phyloP scores from a whole-genome alignment of 2,888 invertebrate genomes.

The Himalopsyche kuldschensis region DNA sequence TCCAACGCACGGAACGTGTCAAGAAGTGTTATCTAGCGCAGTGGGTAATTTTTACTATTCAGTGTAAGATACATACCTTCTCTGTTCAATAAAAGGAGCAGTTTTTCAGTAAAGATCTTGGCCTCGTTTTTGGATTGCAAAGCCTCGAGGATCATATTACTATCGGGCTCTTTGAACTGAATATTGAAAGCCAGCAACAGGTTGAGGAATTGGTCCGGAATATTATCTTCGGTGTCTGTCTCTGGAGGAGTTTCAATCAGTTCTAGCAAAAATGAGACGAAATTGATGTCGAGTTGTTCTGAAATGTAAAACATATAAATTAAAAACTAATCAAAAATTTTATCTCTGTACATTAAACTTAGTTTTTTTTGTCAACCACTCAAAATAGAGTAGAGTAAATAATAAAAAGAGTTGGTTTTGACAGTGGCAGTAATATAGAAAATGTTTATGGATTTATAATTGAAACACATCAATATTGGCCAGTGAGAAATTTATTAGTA shows the following conservation, averaged over 20 bases:
- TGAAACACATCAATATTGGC: no score
- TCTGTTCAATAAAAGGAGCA: conserved; percentile 82
- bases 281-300: conserved; percentile 85
- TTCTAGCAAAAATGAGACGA: conserved; percentile 78
- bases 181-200: conserved; percentile 86
- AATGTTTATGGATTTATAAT: no score
- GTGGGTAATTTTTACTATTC: no score
- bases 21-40: no score
- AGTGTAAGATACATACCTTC: conserved; percentile 82
- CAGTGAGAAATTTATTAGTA: no score
- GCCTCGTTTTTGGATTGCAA: conserved; percentile 71
- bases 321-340: no score
- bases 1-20: no score
- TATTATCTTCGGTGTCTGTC: conserved; percentile 73
- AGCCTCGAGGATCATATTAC: conserved; percentile 73
- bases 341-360: no score
- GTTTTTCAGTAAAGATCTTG: conserved; percentile 89
- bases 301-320: conserved; percentile 43
- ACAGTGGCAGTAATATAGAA: no score
- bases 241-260: conserved; percentile 80
- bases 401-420: no score
- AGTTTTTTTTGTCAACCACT: no score
- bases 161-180: conserved; percentile 71
- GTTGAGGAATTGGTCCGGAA: conserved; percentile 82
- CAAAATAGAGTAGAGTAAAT: no score